Percentiles rank a stretch among this genome's conserved stretches.
phyloP scores from a whole-genome alignment of 2,797 vertebrate species.

The Menidia menidia region DNA sequence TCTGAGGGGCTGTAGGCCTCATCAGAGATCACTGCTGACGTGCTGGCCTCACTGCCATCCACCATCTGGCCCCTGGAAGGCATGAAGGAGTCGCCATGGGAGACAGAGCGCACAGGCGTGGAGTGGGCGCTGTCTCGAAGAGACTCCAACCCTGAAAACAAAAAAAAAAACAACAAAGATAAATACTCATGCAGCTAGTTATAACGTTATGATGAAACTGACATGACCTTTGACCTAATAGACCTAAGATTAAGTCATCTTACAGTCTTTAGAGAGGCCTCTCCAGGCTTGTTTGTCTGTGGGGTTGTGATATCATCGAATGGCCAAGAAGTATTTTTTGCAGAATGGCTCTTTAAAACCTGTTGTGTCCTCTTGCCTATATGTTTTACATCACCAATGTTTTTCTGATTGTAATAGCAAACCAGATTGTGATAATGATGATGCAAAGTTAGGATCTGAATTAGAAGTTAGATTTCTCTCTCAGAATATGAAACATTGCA shows the following conservation, averaged over 20 bases:
- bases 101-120: conserved; percentile 90
- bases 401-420: no score
- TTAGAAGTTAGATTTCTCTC: no score
- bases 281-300: neutral
- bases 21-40: conserved; percentile 87
- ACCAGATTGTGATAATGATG: no score
- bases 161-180: neutral
- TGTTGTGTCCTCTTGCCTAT: no score
- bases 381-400: no score
- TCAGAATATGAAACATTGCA: no score
- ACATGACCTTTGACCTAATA: no score
- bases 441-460: no score
- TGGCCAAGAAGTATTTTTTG: neutral
- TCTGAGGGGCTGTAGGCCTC: conserved; percentile 93
- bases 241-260: neutral
- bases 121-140: conserved; percentile 95
- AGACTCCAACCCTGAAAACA: conserved; percentile 89
- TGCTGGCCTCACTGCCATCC: conserved; percentile 84
- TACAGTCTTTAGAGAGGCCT: neutral
- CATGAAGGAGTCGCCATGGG: conserved; percentile 87
- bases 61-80: conserved; percentile 78
- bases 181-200: neutral
- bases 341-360: neutral
- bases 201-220: neutral
- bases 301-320: neutral